phyloP scores from a whole-genome alignment of 1,140 invertebrate genomes.

The Drosophila setifemur region DNA sequence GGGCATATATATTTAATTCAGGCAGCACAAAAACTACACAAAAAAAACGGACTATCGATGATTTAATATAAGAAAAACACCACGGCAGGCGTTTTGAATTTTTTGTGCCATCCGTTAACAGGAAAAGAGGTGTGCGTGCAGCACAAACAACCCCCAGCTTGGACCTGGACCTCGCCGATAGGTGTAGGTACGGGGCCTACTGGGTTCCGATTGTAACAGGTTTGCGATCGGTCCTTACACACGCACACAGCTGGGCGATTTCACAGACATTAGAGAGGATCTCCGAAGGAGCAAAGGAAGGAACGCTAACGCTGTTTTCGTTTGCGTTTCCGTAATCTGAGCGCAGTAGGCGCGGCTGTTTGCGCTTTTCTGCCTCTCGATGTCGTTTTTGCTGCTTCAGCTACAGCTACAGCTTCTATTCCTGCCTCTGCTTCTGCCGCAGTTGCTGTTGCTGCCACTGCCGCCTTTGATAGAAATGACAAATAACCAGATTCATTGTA shows the following conservation, averaged over 20 bases:
- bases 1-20: constrained; percentile 75
- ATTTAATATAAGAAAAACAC: constrained; percentile 81
- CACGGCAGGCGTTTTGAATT: constrained; percentile 64
- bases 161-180: constrained; percentile 48
- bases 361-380: constrained; percentile 69
- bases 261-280: constrained; percentile 73
- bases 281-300: constrained; percentile 28
- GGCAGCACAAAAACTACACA: constrained; percentile 72
- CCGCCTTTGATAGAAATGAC: constrained; percentile 78
- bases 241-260: constrained; percentile 66
- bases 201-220: constrained; percentile 79
- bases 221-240: constrained; percentile 50
- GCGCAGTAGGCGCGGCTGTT: constrained; percentile 76
- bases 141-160: constrained; percentile 69
- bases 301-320: background rate
- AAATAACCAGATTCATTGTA: constrained; percentile 83
- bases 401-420: background rate
- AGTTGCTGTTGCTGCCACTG: constrained; percentile 14
- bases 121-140: constrained; percentile 53
- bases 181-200: constrained; percentile 70
- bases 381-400: constrained; percentile 4
- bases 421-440: constrained; percentile 3
- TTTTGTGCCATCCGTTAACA: constrained; percentile 38
- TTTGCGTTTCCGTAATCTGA: constrained; percentile 72
- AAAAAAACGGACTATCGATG: constrained; percentile 70